Conservation (phyloP, 2,113 vertebrate species). For the Peromyscus polionotus region DNA sequence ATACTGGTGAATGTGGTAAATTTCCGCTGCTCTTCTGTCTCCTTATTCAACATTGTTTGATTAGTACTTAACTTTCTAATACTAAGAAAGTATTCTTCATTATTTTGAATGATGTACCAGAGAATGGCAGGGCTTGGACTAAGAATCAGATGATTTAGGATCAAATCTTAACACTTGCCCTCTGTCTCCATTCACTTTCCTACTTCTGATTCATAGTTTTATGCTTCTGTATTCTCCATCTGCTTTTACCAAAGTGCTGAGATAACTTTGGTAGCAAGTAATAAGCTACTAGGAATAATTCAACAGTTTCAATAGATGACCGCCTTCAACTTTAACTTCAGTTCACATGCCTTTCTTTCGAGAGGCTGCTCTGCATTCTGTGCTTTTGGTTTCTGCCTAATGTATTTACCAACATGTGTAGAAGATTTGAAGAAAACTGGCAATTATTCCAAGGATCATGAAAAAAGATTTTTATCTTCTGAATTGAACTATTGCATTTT, state of each 20-base stretch:
- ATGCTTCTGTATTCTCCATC: not conserved
- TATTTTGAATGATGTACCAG: not conserved
- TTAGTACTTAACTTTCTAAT: not conserved
- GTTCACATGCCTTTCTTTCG: not conserved
- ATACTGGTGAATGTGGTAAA: not conserved
- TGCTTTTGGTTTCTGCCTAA: conserved; percentile 44
- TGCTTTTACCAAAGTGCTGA: not conserved
- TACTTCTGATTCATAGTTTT: not conserved
- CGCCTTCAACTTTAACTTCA: conserved; percentile 25
- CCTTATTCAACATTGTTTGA: not conserved
- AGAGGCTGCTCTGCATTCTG: not conserved
- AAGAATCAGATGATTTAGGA: not conserved
- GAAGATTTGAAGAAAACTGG: conserved; percentile 1
- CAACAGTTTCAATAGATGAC: not conserved
- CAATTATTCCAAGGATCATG: not conserved
- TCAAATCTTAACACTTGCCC: not conserved
- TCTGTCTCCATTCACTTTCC: not conserved
- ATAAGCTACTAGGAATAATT: not conserved
- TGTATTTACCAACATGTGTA: conserved; percentile 14
- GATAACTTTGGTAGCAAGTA: not conserved
- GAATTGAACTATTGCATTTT: conserved; percentile 31
- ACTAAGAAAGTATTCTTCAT: not conserved
- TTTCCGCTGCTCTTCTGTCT: not conserved
- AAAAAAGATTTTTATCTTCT: conserved; percentile 52
- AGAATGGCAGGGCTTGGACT: not conserved